Evolutionary conservation across 2,797 vertebrate species (phyloP), one percentile per base, ranked within the genome.

Genomic region (Taenioides sp.): DNA sequence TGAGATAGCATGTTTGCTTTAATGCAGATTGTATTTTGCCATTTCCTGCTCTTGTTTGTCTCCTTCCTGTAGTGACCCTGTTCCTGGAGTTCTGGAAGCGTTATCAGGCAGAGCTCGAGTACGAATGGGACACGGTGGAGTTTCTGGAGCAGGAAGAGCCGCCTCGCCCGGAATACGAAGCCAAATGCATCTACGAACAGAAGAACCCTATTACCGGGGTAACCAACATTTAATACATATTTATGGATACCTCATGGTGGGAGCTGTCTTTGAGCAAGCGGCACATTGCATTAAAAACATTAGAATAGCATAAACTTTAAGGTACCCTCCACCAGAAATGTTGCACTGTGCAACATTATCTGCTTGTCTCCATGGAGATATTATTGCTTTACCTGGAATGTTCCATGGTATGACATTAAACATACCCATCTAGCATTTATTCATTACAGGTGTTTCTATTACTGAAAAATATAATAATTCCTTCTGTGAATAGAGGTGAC

Each of bases 61-160:
- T 82, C 74, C 57, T 69, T 50, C 16, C 59, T 63, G 27, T 14
- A 98, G 97, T 98, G 7, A 97, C 96, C 0, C 71, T 98, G 79
- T 97, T 98, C 79, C 86, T 98, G 92, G 96, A 98, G 91, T 97
- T 98, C 63, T 98, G 97, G 96, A 98, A 98, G 85, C 93, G 96
- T 9, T 93, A 96, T 68, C 96, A 98, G 88, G 95, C 96, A 1
- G 92, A 95, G 67, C 91, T 98, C 50, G 96, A 98, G 81, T 98
- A 98, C 2, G 90, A 95, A 22, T 98, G 97, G 97, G 96, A 98
- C 90, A 97, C 96, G 0, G 95, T 95, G 52, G 96, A 97, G 84
- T 95, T 95, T 72, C 88, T 98, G 25, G 95, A 97, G 82, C 96
- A 98, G 88, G 95, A 97, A 77, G 94, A 97, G 75, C 95, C 93